These are phyloP conservation scores for Mastomys coucha DNA, from an alignment of 2,113 vertebrate genomes.

Conservation along the genomic window DNA sequence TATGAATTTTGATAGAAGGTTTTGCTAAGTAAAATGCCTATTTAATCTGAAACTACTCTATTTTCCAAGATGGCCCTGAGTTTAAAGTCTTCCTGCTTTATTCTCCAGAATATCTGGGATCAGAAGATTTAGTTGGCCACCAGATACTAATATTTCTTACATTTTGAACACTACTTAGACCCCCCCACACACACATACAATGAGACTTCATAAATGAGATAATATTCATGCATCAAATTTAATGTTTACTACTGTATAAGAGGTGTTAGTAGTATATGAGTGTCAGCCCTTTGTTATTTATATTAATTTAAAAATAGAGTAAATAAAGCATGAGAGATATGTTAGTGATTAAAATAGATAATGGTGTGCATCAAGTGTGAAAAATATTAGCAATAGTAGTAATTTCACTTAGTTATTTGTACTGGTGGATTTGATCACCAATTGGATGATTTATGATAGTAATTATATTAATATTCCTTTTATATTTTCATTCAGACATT, in stretches of 20 bases:
- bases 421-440: background rate
- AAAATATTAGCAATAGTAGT: slow-evolving; percentile 39
- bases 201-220: background rate
- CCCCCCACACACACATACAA: background rate
- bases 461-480: slow-evolving; percentile 47
- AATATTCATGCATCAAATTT: slow-evolving; percentile 22
- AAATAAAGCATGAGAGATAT: slow-evolving; percentile 41
- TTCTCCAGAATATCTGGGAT: background rate
- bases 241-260: slow-evolving; percentile 44
- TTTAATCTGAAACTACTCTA: background rate
- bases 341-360: slow-evolving; percentile 54
- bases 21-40: too few relatives aligned
- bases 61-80: background rate
- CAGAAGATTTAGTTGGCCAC: too few relatives aligned
- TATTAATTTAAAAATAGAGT: slow-evolving; percentile 60
- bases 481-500: slow-evolving; percentile 19
- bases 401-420: slow-evolving; percentile 56
- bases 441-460: slow-evolving; percentile 25
- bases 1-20: background rate
- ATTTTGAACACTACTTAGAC: slow-evolving; percentile 8
- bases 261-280: background rate
- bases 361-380: slow-evolving; percentile 11
- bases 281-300: slow-evolving; percentile 9
- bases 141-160: background rate
- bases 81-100: background rate